Evolutionary conservation across 2,888 invertebrate species (phyloP).

Genomic region (Calameuta idolon): DNA sequence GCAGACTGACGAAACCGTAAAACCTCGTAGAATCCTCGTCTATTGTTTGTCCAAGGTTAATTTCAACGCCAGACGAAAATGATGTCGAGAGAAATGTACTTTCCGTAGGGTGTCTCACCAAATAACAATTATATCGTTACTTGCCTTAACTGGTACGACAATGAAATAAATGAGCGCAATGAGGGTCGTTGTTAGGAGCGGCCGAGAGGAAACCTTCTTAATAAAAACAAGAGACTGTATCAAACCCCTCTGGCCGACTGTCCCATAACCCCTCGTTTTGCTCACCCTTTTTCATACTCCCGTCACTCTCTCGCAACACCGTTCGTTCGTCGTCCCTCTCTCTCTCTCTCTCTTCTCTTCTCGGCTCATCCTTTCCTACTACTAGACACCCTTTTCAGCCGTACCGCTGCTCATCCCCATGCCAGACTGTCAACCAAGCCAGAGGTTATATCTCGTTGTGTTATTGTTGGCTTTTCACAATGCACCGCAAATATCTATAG

Average conservation of each 20-base stretch:
- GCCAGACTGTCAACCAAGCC: not conserved
- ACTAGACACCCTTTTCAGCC: conserved; percentile 9
- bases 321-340: conserved; percentile 1
- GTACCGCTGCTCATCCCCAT: not conserved
- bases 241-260: not conserved
- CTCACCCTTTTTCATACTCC: conserved; percentile 7
- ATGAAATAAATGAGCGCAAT: conserved; percentile 26
- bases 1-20: not conserved
- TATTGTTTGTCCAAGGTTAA: not conserved
- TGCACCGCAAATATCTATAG: conserved; percentile 34
- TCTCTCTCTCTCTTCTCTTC: conserved; percentile 19
- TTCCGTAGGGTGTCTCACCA: conserved; percentile 11
- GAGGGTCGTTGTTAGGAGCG: conserved; percentile 13
- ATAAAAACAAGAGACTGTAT: conserved; percentile 16
- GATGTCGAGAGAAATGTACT: not conserved
- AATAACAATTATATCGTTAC: conserved; percentile 27
- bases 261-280: not conserved
- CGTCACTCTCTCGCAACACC: conserved; percentile 15
- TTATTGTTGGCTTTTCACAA: conserved; percentile 40
- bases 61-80: not conserved
- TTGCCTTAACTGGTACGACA: conserved; percentile 24
- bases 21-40: not conserved
- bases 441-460: conserved; percentile 29
- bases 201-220: conserved; percentile 18
- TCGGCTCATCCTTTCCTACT: conserved; percentile 29